Percentiles rank a stretch among this genome's conserved stretches.
Conservation (phyloP, 2,888 invertebrate species). For the Polyommatus iphigenia region DNA sequence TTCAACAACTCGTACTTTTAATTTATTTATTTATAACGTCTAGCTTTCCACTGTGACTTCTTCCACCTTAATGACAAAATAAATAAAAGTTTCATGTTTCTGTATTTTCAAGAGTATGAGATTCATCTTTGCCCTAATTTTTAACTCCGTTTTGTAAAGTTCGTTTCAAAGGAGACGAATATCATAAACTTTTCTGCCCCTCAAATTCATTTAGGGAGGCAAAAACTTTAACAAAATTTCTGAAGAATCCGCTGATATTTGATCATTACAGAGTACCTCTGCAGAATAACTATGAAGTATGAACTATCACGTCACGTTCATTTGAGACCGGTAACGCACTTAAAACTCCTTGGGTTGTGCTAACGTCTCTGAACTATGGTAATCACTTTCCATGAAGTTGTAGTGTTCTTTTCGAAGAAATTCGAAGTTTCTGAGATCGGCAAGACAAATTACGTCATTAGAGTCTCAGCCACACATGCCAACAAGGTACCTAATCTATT, state of each 20-base stretch:
- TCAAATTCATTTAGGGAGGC: neutral
- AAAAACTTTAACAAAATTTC: neutral
- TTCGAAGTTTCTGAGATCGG: neutral
- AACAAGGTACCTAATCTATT: no score
- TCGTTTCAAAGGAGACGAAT: neutral
- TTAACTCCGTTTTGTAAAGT: neutral
- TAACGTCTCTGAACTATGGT: neutral
- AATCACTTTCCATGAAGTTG: neutral
- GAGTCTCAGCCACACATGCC: no score
- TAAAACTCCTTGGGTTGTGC: neutral
- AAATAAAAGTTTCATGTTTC: neutral
- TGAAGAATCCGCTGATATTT: neutral
- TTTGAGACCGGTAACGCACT: neutral
- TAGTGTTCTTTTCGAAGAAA: neutral
- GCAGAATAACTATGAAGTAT: neutral
- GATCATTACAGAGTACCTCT: neutral
- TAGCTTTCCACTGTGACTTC: neutral
- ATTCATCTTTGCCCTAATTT: neutral
- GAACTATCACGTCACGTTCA: neutral
- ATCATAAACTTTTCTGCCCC: neutral
- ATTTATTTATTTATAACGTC: neutral
- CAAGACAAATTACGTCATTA: neutral
- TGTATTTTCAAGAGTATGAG: neutral
- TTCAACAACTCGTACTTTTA: neutral
- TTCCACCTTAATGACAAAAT: neutral